Conservation (phyloP, 2,888 invertebrate species). For the Eristalis intricaria region DNA sequence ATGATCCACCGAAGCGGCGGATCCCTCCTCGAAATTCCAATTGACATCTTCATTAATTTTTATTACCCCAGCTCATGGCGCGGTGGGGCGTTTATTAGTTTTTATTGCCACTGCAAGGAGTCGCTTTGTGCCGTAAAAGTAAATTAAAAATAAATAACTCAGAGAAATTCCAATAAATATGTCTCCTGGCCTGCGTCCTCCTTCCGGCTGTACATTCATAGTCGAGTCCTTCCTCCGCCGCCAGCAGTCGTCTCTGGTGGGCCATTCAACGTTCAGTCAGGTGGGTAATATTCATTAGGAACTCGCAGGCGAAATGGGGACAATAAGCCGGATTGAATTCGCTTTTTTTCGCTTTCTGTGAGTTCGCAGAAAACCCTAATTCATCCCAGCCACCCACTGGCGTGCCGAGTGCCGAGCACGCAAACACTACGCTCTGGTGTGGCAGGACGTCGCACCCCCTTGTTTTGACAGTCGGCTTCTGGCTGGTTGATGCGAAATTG, state of each 20-base stretch:
- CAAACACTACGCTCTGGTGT: neutral
- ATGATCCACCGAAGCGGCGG: neutral
- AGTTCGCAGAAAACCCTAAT: conserved; percentile 36
- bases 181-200: neutral
- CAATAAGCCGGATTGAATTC: neutral
- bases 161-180: conserved; percentile 49
- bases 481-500: conserved; percentile 15
- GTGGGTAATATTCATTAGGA: conserved; percentile 60
- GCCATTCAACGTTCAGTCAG: conserved; percentile 31
- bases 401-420: neutral
- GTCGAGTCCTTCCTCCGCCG: neutral
- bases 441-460: conserved; percentile 25
- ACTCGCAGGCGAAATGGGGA: conserved; percentile 8
- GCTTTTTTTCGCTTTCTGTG: neutral
- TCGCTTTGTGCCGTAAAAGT: conserved; percentile 44
- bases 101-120: conserved; percentile 49
- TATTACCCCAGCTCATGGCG: conserved; percentile 30
- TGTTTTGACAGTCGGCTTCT: conserved; percentile 23
- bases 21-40: neutral
- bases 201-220: conserved; percentile 11
- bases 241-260: neutral
- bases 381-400: neutral
- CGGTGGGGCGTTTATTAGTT: conserved; percentile 43
- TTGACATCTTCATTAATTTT: conserved; percentile 32
- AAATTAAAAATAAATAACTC: conserved; percentile 57